A percentile compares a stretch with the other conserved stretches of the same genome.
Conservation (phyloP, 2,113 vertebrate genomes). For the Thalassarche chlororhynchos region DNA sequence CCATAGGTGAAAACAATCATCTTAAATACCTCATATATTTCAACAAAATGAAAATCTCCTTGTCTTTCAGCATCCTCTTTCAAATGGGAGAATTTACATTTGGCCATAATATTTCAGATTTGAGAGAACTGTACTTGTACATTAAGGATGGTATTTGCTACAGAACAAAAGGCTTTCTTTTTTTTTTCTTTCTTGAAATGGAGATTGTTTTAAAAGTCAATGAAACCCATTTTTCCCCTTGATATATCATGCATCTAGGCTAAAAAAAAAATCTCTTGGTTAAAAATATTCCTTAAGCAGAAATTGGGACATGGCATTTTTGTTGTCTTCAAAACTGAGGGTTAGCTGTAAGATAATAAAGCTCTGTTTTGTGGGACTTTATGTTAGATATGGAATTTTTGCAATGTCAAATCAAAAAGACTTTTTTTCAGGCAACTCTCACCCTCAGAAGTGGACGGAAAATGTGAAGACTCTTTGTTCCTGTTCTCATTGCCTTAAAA, state of each 20-base stretch:
- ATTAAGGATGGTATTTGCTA: not conserved
- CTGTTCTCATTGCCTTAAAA: not conserved
- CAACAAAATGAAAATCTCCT: not conserved
- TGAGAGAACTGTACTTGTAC: not conserved
- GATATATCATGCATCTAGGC: conserved; percentile 12
- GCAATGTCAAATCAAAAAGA: not conserved
- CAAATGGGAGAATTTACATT: not conserved
- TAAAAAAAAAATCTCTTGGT: conserved; percentile 18
- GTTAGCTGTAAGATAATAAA: not conserved
- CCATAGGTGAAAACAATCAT: not conserved
- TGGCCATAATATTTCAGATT: not conserved
- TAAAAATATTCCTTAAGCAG: conserved; percentile 30
- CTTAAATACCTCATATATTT: not conserved
- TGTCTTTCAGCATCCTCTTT: not conserved
- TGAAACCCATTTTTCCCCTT: not conserved
- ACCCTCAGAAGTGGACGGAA: not conserved
- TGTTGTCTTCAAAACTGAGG: conserved; percentile 25
- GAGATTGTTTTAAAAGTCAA: conserved; percentile 24
- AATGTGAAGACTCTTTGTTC: not conserved
- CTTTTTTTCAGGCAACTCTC: not conserved
- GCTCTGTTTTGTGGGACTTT: not conserved
- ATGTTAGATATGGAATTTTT: not conserved
- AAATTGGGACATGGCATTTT: not conserved
- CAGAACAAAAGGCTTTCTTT: not conserved
- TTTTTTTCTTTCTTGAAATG: not conserved